Conservation (phyloP, 2,113 vertebrate species). For the Scalopus aquaticus region DNA sequence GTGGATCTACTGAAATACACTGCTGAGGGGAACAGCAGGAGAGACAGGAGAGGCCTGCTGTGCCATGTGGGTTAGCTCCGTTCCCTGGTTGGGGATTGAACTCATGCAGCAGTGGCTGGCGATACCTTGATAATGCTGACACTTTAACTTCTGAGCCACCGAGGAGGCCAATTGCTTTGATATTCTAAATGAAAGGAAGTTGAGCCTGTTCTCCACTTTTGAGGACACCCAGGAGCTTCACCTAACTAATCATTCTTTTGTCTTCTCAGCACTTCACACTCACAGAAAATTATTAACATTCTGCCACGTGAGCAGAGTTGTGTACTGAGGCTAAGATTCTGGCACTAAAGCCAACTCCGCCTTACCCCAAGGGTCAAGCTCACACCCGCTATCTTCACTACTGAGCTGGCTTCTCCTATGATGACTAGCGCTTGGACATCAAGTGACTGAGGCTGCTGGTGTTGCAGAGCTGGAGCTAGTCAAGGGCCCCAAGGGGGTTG, state of each 20-base stretch:
- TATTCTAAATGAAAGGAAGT: neutral
- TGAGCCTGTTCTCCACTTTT: neutral
- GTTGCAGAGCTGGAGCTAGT: neutral
- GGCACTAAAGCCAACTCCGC: neutral
- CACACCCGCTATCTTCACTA: neutral
- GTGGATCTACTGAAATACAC: too few relatives aligned
- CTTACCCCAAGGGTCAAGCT: accelerated
- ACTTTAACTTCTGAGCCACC: too few relatives aligned
- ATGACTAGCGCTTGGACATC: neutral
- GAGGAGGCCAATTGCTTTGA: neutral
- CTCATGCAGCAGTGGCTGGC: too few relatives aligned
- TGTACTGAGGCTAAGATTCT: accelerated
- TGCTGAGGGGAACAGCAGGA: too few relatives aligned
- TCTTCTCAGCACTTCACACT: neutral
- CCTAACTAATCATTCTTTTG: neutral
- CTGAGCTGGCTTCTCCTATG: neutral
- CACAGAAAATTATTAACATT: neutral
- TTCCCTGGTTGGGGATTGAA: too few relatives aligned
- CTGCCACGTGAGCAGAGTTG: neutral
- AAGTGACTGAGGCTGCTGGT: neutral
- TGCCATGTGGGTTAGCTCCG: too few relatives aligned
- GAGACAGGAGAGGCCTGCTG: neutral
- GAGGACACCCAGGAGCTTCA: neutral
- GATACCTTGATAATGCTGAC: too few relatives aligned
- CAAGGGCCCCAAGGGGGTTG: neutral